Evolutionary conservation across 2,113 vertebrate genomes (phyloP), one percentile per base, ranked within the genome.

Genomic region (Azemiops feae): DNA sequence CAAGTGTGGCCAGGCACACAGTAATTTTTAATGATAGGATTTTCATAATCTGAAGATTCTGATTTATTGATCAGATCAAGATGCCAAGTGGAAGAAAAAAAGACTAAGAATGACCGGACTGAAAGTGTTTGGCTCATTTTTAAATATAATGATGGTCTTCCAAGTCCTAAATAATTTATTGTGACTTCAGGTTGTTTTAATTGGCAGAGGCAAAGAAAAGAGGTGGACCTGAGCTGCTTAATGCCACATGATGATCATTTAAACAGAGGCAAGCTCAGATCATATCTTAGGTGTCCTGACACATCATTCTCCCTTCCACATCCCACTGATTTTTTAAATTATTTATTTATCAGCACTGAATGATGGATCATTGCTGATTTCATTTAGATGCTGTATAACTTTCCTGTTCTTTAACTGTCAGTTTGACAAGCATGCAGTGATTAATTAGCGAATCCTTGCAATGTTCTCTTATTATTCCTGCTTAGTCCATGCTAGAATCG

Each of bases 361-460:
- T 98, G 97, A 97, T 97, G 97, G 97, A 97, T 97, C 97, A 97
- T 98, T 97, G 96, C 93, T 96, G 94, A 96, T 97, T 87, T 97
- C 93, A 96, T 94, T 96, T 96, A 94, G 95, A 93, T 97, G 96
- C 93, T 97, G 96, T 97, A 96, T 95, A 96, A 96, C 95, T 97
- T 98, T 96, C 92, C 2, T 47, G 95, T 97, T 97, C 97, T 97
- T 97, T 95, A 95, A 95, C 92, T 97, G 97, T 98, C 97, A 97
- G 92, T 95, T 96, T 97, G 97, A 97, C 97, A 97, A 97, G 96
- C 93, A 91, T 92, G 95, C 91, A 34, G 95, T 97, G 97, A 97
- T 98, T 96, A 97, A 98, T 98, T 98, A 97, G 96, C 95, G 90
- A 95, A 93, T 93, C 34, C 39, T 96, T 96, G 93, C 96, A 96